Evolutionary conservation across 2,797 vertebrate species (phyloP), one percentile per base, ranked within the genome.

Genomic region (Antrozous pallidus): DNA sequence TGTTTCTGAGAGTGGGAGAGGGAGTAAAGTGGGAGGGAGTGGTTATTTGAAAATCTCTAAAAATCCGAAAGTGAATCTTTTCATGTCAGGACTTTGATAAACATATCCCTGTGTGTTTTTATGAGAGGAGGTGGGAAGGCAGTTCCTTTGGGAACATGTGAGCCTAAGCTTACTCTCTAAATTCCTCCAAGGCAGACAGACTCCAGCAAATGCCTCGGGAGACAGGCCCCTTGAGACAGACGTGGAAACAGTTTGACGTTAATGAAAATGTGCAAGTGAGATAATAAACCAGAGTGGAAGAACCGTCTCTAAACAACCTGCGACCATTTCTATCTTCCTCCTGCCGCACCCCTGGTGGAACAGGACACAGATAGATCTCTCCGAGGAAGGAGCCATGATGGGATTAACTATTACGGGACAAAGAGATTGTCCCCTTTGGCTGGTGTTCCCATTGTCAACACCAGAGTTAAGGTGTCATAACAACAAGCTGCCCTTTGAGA

Each of bases 181-280:
- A 96, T 97, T 87, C 95, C 38, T 69, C 83, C 36, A 31, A 88
- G 94, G 85, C 96, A 96, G 96, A 96, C 58, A 93, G 74, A 91
- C 75, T 80, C 84, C 69, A 75, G 6, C 96, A 97, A 97, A 96
- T 67, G 73, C 69, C 95, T 75, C 82, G 14, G 90, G 84, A 96
- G 97, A 96, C 94, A 38, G 58, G 96, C 92, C 87, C 96, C 93
- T 91, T 88, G 94, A 95, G 94, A 96, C 61, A 95, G 94, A 94
- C 97, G 77, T 84, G 96, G 18, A 93, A 96, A 96, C 80, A 96
- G 96, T 96, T 94, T 96, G 96, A 96, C 96, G 88, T 96, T 96
- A 96, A 96, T 97, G 96, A 97, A 98, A 97, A 96, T 22, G 90
- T 94, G 75, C 81, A 85, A 67, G 93, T 96, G 95, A 94, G 96